These are phyloP conservation scores for Acanthochromis polyacanthus DNA, from an alignment of 2,113 vertebrate genomes.

Conservation along the genomic window DNA sequence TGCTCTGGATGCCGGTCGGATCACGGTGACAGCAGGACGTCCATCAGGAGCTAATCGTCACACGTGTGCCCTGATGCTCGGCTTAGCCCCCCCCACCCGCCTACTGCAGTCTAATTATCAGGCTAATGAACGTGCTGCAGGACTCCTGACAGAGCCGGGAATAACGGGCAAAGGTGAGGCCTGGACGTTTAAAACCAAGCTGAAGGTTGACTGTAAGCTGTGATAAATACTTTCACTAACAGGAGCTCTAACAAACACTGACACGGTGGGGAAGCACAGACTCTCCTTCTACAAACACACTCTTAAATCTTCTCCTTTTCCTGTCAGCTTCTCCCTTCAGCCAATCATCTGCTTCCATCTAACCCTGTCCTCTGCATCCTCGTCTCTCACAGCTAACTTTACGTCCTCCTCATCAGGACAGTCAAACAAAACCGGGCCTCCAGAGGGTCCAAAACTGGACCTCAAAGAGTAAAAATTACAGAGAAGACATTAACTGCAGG, in stretches of 20 bases:
- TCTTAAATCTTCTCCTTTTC: no score
- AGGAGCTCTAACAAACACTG: neutral
- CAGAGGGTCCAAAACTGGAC: no score
- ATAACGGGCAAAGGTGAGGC: neutral
- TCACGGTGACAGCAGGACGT: slow-evolving; percentile 55
- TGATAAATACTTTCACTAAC: neutral
- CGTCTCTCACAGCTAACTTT: no score
- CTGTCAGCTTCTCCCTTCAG: no score
- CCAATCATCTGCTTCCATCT: no score
- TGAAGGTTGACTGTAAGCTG: slow-evolving; percentile 5
- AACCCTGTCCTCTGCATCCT: no score
- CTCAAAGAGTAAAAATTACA: no score
- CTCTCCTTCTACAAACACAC: no score
- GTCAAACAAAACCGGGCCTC: no score
- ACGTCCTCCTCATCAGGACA: no score
- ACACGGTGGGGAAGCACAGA: neutral
- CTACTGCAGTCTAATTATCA: slow-evolving; percentile 61
- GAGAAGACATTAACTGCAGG: no score
- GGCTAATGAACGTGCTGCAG: slow-evolving; percentile 53
- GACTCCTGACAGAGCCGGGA: slow-evolving; percentile 28
- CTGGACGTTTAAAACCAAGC: neutral
- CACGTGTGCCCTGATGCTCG: slow-evolving; percentile 67
- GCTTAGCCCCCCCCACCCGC: slow-evolving; percentile 65
- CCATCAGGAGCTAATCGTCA: slow-evolving; percentile 35
- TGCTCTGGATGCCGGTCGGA: slow-evolving; percentile 9